A percentile compares a stretch with the other conserved stretches of the same genome.
Conservation (phyloP, 1,140 invertebrate species). For the Ridgeia piscesae region DNA sequence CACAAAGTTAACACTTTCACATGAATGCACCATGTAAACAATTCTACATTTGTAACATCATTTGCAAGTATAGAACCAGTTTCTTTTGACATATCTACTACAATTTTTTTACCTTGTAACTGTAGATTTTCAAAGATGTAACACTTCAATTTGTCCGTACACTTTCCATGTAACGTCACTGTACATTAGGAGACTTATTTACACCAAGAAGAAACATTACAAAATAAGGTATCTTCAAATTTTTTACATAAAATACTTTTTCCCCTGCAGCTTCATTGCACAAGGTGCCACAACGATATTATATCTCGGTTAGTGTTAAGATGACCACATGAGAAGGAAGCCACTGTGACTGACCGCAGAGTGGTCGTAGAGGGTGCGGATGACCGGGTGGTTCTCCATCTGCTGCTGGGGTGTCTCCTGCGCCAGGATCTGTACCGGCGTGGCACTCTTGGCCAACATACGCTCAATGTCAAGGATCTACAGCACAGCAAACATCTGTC, state of each 20-base stretch:
- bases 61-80: too few relatives aligned
- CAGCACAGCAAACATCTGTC: neutral
- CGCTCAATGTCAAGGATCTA: constrained; percentile 92
- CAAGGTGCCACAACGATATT: too few relatives aligned
- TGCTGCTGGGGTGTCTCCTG: constrained; percentile 77
- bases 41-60: neutral
- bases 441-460: constrained; percentile 85
- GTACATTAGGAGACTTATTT: too few relatives aligned
- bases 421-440: constrained; percentile 61
- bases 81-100: too few relatives aligned
- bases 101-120: too few relatives aligned
- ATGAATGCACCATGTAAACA: neutral
- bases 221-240: too few relatives aligned
- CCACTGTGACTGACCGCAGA: constrained; percentile 67
- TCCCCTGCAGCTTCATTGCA: neutral
- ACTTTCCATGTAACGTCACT: too few relatives aligned
- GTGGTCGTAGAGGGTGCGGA: constrained; percentile 97
- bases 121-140: too few relatives aligned
- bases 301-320: neutral
- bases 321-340: neutral
- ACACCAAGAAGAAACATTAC: too few relatives aligned
- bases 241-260: too few relatives aligned
- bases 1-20: neutral
- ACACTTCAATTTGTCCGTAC: too few relatives aligned
- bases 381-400: constrained; percentile 94